Conservation (phyloP, 2,888 invertebrate genomes). For the Podabrus alpinus region DNA sequence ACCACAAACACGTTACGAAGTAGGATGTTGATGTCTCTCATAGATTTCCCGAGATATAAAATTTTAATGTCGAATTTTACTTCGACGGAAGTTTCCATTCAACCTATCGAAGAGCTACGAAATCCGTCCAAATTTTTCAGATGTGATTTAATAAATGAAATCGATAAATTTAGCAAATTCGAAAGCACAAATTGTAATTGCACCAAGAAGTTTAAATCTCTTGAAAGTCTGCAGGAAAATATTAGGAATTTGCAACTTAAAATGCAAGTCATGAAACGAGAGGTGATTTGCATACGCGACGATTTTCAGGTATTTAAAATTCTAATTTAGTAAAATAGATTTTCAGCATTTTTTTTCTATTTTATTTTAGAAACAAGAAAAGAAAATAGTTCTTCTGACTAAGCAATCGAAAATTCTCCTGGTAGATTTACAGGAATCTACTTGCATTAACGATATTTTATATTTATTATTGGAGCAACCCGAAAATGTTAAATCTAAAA, state of each 20-base stretch:
- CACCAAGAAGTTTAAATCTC: not conserved
- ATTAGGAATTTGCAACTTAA: not conserved
- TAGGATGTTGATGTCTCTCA: conserved; percentile 10
- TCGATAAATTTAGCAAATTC: not conserved
- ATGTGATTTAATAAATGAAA: not conserved
- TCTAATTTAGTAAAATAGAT: not conserved
- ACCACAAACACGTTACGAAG: not conserved
- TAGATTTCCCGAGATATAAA: conserved; percentile 9
- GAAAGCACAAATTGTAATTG: not conserved
- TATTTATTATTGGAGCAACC: conserved; percentile 60
- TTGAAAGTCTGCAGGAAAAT: not conserved
- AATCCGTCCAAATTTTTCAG: not conserved
- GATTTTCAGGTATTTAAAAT: not conserved
- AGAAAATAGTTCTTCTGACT: conserved; percentile 45
- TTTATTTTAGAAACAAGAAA: conserved; percentile 46
- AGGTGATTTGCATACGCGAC: not conserved
- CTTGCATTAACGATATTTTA: conserved; percentile 62
- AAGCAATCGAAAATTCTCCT: conserved; percentile 57
- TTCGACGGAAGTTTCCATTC: not conserved
- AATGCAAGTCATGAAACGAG: not conserved
- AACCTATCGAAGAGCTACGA: not conserved
- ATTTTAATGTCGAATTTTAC: conserved; percentile 1
- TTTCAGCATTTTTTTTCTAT: not conserved
- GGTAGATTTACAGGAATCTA: conserved; percentile 58
- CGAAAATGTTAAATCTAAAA: conserved; percentile 45